Conservation (phyloP, 1,140 invertebrate species). For the Belonocnema kinseyi region DNA sequence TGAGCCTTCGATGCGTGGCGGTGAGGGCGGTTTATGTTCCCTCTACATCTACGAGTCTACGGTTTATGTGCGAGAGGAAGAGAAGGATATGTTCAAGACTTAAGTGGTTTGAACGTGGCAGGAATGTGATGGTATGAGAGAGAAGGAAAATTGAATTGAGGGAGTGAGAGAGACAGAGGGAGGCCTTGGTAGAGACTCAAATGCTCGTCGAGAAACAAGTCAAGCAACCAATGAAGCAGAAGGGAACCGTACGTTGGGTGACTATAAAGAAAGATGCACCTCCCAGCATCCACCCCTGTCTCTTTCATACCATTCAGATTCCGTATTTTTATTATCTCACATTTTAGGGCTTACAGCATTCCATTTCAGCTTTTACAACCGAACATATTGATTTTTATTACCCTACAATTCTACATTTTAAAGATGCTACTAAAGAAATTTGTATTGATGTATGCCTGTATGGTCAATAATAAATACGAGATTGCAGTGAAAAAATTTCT, state of each 20-base stretch:
- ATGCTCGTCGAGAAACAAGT: constrained; percentile 41
- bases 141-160: constrained; percentile 26
- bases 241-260: constrained; percentile 31
- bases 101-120: background rate
- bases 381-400: background rate
- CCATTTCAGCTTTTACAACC: background rate
- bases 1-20: constrained; percentile 19
- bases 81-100: constrained; percentile 34
- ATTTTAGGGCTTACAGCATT: background rate
- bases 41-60: background rate
- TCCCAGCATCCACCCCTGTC: background rate
- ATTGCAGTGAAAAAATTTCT: background rate
- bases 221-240: constrained; percentile 22
- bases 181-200: constrained; percentile 46
- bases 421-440: no score
- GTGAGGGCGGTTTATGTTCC: constrained; percentile 27
- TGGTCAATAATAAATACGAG: background rate
- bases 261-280: constrained; percentile 32
- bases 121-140: constrained; percentile 13
- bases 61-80: constrained; percentile 31
- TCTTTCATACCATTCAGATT: background rate
- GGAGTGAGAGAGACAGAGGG: constrained; percentile 25
- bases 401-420: no score
- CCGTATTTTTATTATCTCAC: background rate
- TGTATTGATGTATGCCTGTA: no score